These are phyloP conservation scores for Ctenopoma multispine DNA, from an alignment of 2,797 vertebrate species.

Conservation along the genomic window DNA sequence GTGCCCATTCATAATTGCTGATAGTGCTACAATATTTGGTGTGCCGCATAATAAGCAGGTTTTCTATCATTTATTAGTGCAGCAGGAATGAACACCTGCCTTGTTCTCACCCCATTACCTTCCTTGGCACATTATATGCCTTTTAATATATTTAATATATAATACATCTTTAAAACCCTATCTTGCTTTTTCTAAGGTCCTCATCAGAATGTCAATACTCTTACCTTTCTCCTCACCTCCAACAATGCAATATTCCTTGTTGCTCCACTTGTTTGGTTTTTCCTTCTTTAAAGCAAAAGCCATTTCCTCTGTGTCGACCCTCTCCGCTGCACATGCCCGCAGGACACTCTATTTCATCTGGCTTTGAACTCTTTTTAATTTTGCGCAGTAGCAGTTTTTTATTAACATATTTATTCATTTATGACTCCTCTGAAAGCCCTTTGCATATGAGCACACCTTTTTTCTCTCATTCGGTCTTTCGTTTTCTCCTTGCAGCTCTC, in stretches of 20 bases:
- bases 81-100: constrained; percentile 71
- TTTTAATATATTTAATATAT: constrained; percentile 56
- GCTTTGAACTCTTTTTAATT: constrained; percentile 83
- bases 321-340: constrained; percentile 68
- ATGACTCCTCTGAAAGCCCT: constrained; percentile 72
- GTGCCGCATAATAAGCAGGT: constrained; percentile 51
- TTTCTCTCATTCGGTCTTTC: constrained; percentile 28
- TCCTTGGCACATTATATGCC: constrained; percentile 42
- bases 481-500: constrained; percentile 23
- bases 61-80: constrained; percentile 65
- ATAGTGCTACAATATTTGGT: constrained; percentile 61
- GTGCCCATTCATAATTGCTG: constrained; percentile 53
- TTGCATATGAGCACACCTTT: constrained; percentile 74
- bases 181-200: constrained; percentile 25
- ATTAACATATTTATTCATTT: constrained; percentile 83
- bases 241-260: constrained; percentile 46
- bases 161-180: constrained; percentile 31
- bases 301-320: constrained; percentile 67
- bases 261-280: constrained; percentile 42
- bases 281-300: constrained; percentile 53
- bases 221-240: constrained; percentile 41
- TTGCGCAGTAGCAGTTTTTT: constrained; percentile 73
- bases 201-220: constrained; percentile 37
- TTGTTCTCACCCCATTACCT: constrained; percentile 70
- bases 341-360: constrained; percentile 77